Percentiles rank a stretch among this genome's conserved stretches.
Evolutionary conservation across 2,797 vertebrate genomes (phyloP).

Genomic region (Lepilemur ruficaudatus): DNA sequence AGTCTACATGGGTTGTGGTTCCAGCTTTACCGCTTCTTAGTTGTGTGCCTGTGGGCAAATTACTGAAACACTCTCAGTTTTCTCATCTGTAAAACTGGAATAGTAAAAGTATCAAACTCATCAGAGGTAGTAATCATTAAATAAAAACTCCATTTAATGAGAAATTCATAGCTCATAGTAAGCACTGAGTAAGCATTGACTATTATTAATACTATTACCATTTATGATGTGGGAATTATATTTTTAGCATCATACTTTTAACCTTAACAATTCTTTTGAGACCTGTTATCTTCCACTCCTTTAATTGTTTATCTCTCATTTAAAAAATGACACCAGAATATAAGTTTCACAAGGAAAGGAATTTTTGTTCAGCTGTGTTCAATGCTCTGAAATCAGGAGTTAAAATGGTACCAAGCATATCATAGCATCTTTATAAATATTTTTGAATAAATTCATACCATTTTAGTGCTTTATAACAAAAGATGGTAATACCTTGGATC

Average conservation of each 20-base stretch:
- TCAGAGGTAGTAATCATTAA: not conserved
- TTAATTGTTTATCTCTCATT: not conserved
- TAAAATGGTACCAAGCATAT: not conserved
- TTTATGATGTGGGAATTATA: not conserved
- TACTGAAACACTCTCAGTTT: not conserved
- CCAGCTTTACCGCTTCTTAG: not conserved
- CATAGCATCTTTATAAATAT: not conserved
- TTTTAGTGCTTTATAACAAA: not conserved
- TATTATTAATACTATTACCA: not conserved
- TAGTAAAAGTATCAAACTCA: not conserved
- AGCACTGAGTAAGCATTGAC: not conserved
- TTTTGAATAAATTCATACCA: not conserved
- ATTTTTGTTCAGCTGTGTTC: constrained; percentile 16
- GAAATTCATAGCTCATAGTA: not conserved
- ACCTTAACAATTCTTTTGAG: not conserved
- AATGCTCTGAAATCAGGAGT: not conserved
- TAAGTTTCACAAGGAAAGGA: not conserved
- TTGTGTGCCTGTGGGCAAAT: not conserved
- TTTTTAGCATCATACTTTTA: not conserved
- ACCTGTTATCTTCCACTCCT: not conserved
- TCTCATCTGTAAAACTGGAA: not conserved
- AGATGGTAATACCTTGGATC: not conserved
- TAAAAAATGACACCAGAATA: not conserved
- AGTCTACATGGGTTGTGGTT: not conserved
- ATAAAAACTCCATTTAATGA: not conserved